Evolutionary conservation across 2,113 vertebrate species (phyloP).

Genomic region (Aphyosemion australe): DNA sequence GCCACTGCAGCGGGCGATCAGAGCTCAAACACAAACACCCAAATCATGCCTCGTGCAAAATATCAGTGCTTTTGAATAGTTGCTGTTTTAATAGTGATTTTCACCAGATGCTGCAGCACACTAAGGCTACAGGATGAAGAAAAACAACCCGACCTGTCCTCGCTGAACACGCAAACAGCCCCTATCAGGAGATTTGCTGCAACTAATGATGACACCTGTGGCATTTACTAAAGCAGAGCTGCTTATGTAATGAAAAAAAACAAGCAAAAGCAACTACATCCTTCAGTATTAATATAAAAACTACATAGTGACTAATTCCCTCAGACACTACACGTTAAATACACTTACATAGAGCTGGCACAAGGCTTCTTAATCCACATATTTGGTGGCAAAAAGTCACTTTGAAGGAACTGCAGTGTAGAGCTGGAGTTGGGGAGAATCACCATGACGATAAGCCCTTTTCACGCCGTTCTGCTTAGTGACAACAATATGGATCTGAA

Average conservation of each 20-base stretch:
- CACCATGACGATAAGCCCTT: slow-evolving; percentile 19
- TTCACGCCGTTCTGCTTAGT: slow-evolving; percentile 22
- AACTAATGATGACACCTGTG: slow-evolving; percentile 29
- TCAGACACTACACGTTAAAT: slow-evolving; percentile 2
- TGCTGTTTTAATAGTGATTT: background rate
- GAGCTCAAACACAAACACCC: slow-evolving; percentile 31
- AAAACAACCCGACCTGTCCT: slow-evolving; percentile 11
- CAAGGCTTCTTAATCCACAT: slow-evolving; percentile 28
- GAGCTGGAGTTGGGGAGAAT: slow-evolving; percentile 1
- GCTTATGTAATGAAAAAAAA: slow-evolving; percentile 31
- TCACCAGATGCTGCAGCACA: slow-evolving; percentile 39
- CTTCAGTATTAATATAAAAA: slow-evolving; percentile 30
- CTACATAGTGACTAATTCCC: slow-evolving; percentile 15
- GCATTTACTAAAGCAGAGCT: slow-evolving; percentile 44
- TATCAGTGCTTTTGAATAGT: slow-evolving; percentile 37
- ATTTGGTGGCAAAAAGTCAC: background rate
- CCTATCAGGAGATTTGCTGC: slow-evolving; percentile 33
- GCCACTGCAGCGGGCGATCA: slow-evolving; percentile 10
- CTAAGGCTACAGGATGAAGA: slow-evolving; percentile 22
- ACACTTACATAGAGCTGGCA: slow-evolving; percentile 17
- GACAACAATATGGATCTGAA: slow-evolving; percentile 18
- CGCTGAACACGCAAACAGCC: slow-evolving; percentile 34
- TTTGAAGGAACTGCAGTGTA: slow-evolving; percentile 25
- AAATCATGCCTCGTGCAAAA: slow-evolving; percentile 56
- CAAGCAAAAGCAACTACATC: slow-evolving; percentile 10